A percentile compares a stretch with the other conserved stretches of the same genome.
phyloP scores from a whole-genome alignment of 2,888 invertebrate species.

The Schizotus pectinicornis region DNA sequence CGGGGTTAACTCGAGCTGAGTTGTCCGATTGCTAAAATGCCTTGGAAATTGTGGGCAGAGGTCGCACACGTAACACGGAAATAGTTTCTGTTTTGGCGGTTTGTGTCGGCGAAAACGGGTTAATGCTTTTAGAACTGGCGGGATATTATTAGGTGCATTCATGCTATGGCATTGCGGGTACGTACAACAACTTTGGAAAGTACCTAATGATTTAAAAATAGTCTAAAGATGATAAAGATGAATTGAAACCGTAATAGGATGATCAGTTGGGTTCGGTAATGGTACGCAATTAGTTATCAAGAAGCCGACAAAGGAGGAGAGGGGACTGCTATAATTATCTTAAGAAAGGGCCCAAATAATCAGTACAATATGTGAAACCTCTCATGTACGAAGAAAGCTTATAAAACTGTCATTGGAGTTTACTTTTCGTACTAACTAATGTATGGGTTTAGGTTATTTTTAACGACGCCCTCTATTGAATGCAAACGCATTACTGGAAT shows the following conservation, averaged over 20 bases:
- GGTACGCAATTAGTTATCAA: no score
- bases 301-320: no score
- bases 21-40: no score
- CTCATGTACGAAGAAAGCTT: constrained; percentile 28
- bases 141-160: no score
- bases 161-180: no score
- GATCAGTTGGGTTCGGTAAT: no score
- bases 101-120: not conserved
- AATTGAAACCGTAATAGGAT: no score
- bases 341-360: constrained; percentile 12
- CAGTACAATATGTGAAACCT: constrained; percentile 28
- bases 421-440: constrained; percentile 32
- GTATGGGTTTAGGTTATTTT: constrained; percentile 4
- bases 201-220: no score
- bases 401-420: constrained; percentile 37
- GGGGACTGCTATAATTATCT: constrained; percentile 15
- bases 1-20: no score
- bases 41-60: not conserved
- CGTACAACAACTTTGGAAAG: no score
- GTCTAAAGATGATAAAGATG: no score
- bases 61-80: not conserved
- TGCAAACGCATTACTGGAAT: no score
- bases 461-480: not conserved
- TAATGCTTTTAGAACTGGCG: not conserved
- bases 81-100: not conserved